Conservation (phyloP, 2,797 vertebrate genomes). For the Meriones psammophilus region DNA sequence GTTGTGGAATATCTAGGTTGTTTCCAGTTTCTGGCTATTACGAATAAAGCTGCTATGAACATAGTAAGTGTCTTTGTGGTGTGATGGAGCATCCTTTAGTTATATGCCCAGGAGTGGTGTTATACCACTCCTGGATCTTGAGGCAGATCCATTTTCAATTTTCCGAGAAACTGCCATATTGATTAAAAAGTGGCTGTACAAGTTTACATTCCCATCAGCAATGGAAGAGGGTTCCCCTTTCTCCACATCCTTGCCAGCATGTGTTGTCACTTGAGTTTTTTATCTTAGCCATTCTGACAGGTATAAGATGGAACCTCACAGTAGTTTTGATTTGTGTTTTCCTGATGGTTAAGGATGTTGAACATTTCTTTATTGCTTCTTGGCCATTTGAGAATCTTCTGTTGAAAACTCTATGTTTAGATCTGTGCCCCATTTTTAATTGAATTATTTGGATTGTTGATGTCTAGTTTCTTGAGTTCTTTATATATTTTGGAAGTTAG, state of each 20-base stretch:
- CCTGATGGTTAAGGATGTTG: neutral
- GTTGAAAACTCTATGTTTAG: neutral
- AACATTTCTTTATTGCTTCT: neutral
- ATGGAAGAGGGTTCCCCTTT: too few species aligned
- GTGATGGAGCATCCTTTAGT: neutral
- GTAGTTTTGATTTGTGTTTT: too few species aligned
- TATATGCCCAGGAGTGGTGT: neutral
- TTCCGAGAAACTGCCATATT: neutral
- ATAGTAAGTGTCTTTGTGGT: neutral
- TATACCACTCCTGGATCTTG: neutral
- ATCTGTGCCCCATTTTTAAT: neutral
- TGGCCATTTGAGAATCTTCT: neutral
- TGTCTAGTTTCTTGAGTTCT: neutral
- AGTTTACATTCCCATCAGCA: too few species aligned
- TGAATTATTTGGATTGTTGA: neutral
- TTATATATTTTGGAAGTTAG: neutral
- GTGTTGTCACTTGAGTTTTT: too few species aligned
- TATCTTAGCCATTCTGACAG: too few species aligned
- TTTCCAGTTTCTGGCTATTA: neutral
- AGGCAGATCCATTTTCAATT: neutral
- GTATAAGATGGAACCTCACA: too few species aligned
- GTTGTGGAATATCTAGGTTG: neutral
- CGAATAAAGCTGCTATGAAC: neutral
- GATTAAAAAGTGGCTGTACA: neutral
- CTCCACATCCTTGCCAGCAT: too few species aligned